Evolutionary conservation across 2,888 invertebrate species (phyloP).

Genomic region (Monochamus alternatus): DNA sequence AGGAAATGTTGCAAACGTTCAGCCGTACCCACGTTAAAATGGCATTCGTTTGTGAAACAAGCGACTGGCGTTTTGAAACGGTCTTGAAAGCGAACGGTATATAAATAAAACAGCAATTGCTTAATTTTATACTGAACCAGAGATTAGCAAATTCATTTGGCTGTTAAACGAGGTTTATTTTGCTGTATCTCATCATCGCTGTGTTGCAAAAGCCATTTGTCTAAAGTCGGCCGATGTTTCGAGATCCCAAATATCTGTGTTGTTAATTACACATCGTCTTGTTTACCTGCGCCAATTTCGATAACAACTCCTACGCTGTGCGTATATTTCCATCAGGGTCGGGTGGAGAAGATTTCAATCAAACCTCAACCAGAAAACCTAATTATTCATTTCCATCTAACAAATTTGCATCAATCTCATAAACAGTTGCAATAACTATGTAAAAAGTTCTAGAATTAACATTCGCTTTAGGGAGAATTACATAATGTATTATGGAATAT

Average conservation of each 20-base stretch:
- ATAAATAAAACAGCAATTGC: conserved; percentile 50
- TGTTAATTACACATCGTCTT: not conserved
- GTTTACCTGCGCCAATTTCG: conserved; percentile 6
- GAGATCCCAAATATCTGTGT: conserved; percentile 23
- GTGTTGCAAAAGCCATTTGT: conserved; percentile 25
- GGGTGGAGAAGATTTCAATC: not conserved
- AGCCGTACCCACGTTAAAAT: conserved; percentile 44
- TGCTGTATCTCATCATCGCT: conserved; percentile 29
- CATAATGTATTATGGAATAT: no score
- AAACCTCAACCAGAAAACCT: no score
- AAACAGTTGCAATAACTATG: no score
- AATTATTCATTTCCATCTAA: no score
- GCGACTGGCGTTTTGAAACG: conserved; percentile 31
- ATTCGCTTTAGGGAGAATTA: no score
- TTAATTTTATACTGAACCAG: conserved; percentile 44
- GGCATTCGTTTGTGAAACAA: conserved; percentile 41
- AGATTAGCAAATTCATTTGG: conserved; percentile 46
- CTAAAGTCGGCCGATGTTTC: conserved; percentile 31
- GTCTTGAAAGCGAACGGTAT: conserved; percentile 36
- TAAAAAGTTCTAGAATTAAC: no score
- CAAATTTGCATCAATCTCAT: no score
- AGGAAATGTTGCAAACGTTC: conserved; percentile 39
- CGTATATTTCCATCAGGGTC: not conserved
- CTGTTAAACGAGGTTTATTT: conserved; percentile 36
- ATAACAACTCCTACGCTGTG: conserved; percentile 6